Conservation (phyloP, 2,797 vertebrate species). For the Phrynocephalus forsythii region DNA sequence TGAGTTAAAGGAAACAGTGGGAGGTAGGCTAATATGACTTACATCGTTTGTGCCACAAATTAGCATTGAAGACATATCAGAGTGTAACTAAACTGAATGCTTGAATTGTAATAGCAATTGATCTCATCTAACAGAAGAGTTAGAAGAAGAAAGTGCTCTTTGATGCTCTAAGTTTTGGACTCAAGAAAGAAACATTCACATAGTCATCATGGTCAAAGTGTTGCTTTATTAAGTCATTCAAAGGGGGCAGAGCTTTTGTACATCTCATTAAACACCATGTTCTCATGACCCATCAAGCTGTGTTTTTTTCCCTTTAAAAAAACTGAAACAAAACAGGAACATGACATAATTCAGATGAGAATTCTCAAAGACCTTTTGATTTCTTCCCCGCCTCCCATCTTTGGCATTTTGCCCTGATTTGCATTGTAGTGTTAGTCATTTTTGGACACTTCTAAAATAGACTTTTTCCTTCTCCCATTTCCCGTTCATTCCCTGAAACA, state of each 20-base stretch:
- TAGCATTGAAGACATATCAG: constrained; percentile 15
- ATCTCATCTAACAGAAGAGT: accelerated
- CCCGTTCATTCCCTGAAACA: neutral
- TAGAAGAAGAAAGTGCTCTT: neutral
- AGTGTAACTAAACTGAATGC: constrained; percentile 44
- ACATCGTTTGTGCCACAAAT: neutral
- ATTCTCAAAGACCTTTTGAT: constrained; percentile 47
- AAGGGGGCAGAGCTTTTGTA: constrained; percentile 58
- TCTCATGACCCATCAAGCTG: constrained; percentile 35
- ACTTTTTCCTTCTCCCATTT: neutral
- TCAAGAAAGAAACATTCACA: constrained; percentile 56
- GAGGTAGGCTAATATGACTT: constrained; percentile 17
- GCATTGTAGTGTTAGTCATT: neutral
- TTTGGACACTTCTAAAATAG: neutral
- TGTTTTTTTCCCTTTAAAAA: neutral
- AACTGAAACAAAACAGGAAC: constrained; percentile 30
- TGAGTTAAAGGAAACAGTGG: constrained; percentile 13
- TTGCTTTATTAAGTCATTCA: constrained; percentile 57
- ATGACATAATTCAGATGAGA: constrained; percentile 47
- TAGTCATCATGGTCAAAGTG: constrained; percentile 55
- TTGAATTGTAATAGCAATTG: constrained; percentile 6
- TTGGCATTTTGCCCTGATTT: neutral
- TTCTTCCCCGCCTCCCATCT: constrained; percentile 21
- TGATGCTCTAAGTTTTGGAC: constrained; percentile 42
- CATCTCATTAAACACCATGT: constrained; percentile 54